phyloP scores from a whole-genome alignment of 1,140 invertebrate genomes.

The Musca domestica region DNA sequence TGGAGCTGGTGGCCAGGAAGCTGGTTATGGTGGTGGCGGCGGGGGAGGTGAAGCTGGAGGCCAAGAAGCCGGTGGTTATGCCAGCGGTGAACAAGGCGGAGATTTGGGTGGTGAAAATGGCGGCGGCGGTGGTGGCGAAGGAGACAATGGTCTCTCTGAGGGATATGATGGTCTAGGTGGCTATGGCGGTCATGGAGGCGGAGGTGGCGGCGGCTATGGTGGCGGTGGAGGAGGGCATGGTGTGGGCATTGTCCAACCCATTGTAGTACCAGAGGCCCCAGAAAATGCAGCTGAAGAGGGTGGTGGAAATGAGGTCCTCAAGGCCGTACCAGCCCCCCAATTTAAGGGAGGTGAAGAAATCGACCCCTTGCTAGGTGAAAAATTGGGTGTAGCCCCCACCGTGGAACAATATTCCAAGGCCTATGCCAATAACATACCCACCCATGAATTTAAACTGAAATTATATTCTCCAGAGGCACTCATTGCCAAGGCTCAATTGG shows the following conservation, averaged over 20 bases:
- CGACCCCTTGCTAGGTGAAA: not conserved
- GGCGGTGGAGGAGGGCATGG: not conserved
- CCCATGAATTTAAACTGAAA: conserved; percentile 9
- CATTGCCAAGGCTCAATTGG: not conserved
- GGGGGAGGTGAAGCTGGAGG: conserved; percentile 57
- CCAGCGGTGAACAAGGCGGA: not conserved
- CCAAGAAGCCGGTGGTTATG: conserved; percentile 60
- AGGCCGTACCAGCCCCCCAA: not conserved
- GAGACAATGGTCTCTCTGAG: not conserved
- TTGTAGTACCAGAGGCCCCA: conserved; percentile 23
- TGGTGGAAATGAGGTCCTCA: conserved; percentile 1
- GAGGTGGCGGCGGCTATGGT: conserved; percentile 22
- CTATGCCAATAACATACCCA: not conserved
- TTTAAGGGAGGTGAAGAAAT: not conserved
- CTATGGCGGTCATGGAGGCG: not conserved
- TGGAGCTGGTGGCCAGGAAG: conserved; percentile 31
- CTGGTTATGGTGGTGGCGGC: conserved; percentile 51
- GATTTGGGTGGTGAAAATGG: not conserved
- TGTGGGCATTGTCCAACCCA: not conserved
- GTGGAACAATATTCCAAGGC: conserved; percentile 11
- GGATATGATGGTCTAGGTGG: not conserved
- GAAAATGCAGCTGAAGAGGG: conserved; percentile 35
- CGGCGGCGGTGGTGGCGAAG: not conserved
- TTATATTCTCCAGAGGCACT: not conserved
- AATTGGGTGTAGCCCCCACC: not conserved